Percentiles rank a stretch among this genome's conserved stretches.
These are phyloP conservation scores for Teleiodes luculella DNA, from an alignment of 2,888 invertebrate species.

Conservation along the genomic window DNA sequence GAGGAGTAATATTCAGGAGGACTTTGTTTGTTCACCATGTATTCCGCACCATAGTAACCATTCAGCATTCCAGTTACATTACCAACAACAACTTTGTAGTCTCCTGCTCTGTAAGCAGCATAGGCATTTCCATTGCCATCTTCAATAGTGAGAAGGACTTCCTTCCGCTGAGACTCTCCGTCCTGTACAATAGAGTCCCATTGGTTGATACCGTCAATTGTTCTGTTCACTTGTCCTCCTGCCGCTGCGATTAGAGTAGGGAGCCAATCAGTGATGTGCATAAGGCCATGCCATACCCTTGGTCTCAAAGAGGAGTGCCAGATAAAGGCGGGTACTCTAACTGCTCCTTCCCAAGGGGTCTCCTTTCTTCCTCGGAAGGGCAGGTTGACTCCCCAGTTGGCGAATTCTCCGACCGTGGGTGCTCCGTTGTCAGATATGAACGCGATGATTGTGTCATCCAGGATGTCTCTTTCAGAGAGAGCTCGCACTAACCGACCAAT, in stretches of 20 bases:
- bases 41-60: slow-evolving; percentile 56
- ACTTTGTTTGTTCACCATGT: slow-evolving; percentile 44
- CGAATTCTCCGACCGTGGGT: slow-evolving; percentile 85
- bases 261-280: slow-evolving; percentile 91
- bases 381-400: slow-evolving; percentile 87
- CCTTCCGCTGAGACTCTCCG: slow-evolving; percentile 65
- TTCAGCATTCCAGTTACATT: slow-evolving; percentile 63
- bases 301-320: slow-evolving; percentile 82
- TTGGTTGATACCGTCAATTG: slow-evolving; percentile 83
- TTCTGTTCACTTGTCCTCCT: slow-evolving; percentile 46
- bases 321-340: slow-evolving; percentile 86
- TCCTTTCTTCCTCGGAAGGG: slow-evolving; percentile 89
- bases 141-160: slow-evolving; percentile 78
- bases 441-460: slow-evolving; percentile 90
- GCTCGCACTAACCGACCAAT: slow-evolving; percentile 86
- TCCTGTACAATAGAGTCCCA: slow-evolving; percentile 81
- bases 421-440: slow-evolving; percentile 95
- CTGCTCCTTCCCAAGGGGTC: slow-evolving; percentile 91
- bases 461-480: slow-evolving; percentile 81
- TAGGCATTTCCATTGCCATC: slow-evolving; percentile 74
- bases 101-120: slow-evolving; percentile 78
- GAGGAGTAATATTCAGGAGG: slow-evolving; percentile 55
- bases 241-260: slow-evolving; percentile 82
- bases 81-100: slow-evolving; percentile 81
- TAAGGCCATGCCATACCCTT: slow-evolving; percentile 78